These are phyloP conservation scores for Acanthisitta chloris DNA, from an alignment of 2,113 vertebrate species.

Conservation along the genomic window DNA sequence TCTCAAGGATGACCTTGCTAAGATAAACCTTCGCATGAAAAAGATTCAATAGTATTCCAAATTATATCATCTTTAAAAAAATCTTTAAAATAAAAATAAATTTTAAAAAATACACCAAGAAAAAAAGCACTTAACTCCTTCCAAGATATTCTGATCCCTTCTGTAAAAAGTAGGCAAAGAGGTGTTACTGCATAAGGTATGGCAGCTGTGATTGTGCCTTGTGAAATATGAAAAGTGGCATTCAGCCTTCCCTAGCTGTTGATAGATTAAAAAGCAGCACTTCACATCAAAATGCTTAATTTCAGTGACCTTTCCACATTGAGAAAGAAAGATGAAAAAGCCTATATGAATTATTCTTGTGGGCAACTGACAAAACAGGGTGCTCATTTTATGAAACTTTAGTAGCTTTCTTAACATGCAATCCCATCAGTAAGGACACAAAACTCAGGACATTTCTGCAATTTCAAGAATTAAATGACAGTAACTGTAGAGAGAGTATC, in stretches of 20 bases:
- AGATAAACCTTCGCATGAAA: not conserved
- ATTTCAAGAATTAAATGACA: not conserved
- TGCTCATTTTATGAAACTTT: not conserved
- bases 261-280: not conserved
- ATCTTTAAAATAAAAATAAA: not conserved
- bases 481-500: not conserved
- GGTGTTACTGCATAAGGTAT: not conserved
- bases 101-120: too few relatives aligned
- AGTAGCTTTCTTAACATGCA: not conserved
- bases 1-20: not conserved
- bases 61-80: not conserved
- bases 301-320: not conserved
- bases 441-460: not conserved
- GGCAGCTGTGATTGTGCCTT: not conserved
- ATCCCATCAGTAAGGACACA: not conserved
- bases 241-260: not conserved
- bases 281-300: conserved; percentile 5
- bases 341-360: not conserved
- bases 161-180: not conserved
- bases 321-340: not conserved
- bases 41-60: not conserved
- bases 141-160: not conserved
- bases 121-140: not conserved
- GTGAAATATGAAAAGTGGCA: not conserved
- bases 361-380: not conserved